Evolutionary conservation across 2,888 invertebrate species (phyloP).

Genomic region (Sphaerophoria taeniata): DNA sequence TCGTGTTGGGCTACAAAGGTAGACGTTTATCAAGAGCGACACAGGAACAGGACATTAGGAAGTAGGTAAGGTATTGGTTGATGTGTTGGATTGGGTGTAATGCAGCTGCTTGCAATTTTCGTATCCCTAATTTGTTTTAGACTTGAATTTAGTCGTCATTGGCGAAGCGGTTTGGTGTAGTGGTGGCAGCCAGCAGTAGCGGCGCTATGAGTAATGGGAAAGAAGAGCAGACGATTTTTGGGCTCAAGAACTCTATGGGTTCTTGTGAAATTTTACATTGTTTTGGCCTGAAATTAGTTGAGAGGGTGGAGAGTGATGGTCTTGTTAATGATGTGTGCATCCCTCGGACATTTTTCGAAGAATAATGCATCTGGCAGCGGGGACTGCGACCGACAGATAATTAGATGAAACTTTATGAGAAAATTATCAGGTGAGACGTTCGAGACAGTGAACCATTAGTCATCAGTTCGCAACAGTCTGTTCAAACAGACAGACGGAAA

Average conservation of each 20-base stretch:
- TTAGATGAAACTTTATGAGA: slow-evolving; percentile 14
- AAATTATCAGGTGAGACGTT: slow-evolving; percentile 12
- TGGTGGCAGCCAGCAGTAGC: no score
- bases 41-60: not conserved
- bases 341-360: slow-evolving; percentile 40
- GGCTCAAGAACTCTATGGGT: slow-evolving; percentile 9
- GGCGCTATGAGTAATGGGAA: not conserved
- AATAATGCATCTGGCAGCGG: slow-evolving; percentile 29
- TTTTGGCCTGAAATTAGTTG: not conserved
- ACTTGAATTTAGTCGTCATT: not conserved
- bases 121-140: slow-evolving; percentile 47
- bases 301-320: slow-evolving; percentile 6
- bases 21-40: slow-evolving; percentile 1
- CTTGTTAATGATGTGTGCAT: slow-evolving; percentile 63
- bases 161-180: not conserved
- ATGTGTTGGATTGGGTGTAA: slow-evolving; percentile 47
- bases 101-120: slow-evolving; percentile 70
- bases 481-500: no score
- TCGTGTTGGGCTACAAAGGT: slow-evolving; percentile 5
- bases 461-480: no score
- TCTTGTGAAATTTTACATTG: not conserved
- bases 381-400: slow-evolving; percentile 28
- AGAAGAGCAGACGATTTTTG: slow-evolving; percentile 5
- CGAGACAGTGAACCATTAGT: no score
- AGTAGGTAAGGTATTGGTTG: not conserved